Conservation (phyloP, 1,140 invertebrate genomes). For the Bilobella aurantiaca region DNA sequence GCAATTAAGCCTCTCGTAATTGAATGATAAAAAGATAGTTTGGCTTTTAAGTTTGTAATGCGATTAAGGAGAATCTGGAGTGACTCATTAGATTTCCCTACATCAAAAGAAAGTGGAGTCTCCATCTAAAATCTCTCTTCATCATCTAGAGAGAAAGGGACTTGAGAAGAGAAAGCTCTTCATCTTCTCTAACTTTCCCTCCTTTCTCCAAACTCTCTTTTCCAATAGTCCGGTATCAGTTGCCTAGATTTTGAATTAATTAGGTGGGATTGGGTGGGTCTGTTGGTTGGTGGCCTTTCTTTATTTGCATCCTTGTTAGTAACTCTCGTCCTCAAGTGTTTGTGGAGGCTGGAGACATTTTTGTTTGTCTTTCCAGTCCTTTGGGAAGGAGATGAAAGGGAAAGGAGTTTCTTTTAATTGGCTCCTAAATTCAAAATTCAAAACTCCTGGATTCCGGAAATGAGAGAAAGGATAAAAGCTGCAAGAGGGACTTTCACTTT, state of each 20-base stretch:
- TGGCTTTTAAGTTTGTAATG: slow-evolving; percentile 6
- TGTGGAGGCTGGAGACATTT: background rate
- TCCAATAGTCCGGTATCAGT: background rate
- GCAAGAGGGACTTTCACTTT: no score
- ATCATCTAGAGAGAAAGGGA: background rate
- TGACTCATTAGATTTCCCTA: slow-evolving; percentile 5
- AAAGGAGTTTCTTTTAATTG: slow-evolving; percentile 5
- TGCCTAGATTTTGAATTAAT: background rate
- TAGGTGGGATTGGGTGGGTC: background rate
- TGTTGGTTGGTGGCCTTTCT: no score
- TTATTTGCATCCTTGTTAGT: background rate
- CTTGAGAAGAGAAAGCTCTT: background rate
- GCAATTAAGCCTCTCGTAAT: slow-evolving; percentile 1
- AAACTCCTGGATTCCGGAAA: background rate
- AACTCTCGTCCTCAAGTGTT: no score
- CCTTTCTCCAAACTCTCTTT: background rate
- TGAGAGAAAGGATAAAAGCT: slow-evolving; percentile 1
- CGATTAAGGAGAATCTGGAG: slow-evolving; percentile 8
- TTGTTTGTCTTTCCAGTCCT: background rate
- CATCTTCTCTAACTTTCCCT: background rate
- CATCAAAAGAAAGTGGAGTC: slow-evolving; percentile 1
- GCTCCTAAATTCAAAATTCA: no score
- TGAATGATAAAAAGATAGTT: slow-evolving; percentile 3
- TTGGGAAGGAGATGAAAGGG: slow-evolving; percentile 9
- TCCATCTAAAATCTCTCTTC: background rate